Evolutionary conservation across 2,797 vertebrate species (phyloP), one percentile per base, ranked within the genome.

Genomic region (Notoglanidium macrostoma): DNA sequence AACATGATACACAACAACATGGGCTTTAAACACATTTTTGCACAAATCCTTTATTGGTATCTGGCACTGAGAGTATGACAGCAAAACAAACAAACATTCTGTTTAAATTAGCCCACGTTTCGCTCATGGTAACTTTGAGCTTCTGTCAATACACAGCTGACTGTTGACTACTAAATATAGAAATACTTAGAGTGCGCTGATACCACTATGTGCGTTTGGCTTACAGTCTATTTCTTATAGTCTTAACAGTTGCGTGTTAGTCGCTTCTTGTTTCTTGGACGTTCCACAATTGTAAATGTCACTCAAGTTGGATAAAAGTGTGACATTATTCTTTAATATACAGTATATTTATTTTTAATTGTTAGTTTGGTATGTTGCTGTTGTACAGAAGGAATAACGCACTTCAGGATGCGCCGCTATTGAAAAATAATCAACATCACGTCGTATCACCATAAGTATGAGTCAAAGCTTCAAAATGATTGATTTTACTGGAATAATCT

Each of bases 51-150:
- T 94, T 91, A 93, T 94, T 92, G 91, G 76, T 5, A 51, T 67
- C 72, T 79, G 63, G 89, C 84, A 10, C 68, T 92, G 93, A 92
- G 93, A 94, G 93, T 87, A 92, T 93, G 93, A 94, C 93, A 94
- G 88, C 86, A 86, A 90, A 89, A 88, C 67, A 92, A 61, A 87
- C 87, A 90, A 90, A 91, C 32, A 85, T 82, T 85, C 85, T 57
- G 80, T 74, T 89, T 88, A 89, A 92, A 90, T 91, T 90, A 87
- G 76, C 70, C 35, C 35, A 46, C 29, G 6, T 87, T 85, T 88
- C 90, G 1, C 79, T 88, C 67, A 88, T 88, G 85, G 89, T 87
- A 84, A 63, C 83, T 73, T 85, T 89, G 87, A 91, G 90, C 91
- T 91, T 90, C 67, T 84, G 89, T 91, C 90, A 74, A 59, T 82